phyloP scores from a whole-genome alignment of 1,140 invertebrate species.

The Drosophila bocqueti region DNA sequence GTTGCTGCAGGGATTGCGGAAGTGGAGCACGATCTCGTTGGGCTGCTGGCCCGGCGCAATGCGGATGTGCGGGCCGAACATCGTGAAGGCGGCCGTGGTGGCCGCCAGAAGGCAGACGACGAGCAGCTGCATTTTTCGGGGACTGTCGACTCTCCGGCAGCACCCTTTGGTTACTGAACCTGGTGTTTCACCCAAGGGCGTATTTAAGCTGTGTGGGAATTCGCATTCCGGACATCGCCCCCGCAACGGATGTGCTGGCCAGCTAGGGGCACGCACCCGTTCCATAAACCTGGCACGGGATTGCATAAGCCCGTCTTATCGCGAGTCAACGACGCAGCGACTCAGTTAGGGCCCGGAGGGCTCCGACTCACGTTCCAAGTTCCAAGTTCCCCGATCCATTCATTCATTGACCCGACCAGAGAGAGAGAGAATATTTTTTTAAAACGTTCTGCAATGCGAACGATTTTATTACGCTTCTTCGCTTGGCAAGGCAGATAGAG shows the following conservation, averaged over 20 bases:
- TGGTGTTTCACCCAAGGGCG: background rate
- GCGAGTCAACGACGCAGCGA: background rate
- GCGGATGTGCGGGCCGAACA: conserved; percentile 68
- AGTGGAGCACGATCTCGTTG: conserved; percentile 65
- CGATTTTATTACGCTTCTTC: conserved; percentile 63
- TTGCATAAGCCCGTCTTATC: conserved; percentile 47
- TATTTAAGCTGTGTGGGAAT: conserved; percentile 65
- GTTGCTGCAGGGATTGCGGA: conserved; percentile 67
- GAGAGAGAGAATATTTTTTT: conserved; percentile 32
- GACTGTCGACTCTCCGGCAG: conserved; percentile 30
- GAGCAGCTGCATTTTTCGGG: conserved; percentile 53
- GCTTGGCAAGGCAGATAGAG: conserved; percentile 5
- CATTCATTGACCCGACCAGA: conserved; percentile 29
- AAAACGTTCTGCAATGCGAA: conserved; percentile 66
- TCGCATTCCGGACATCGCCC: conserved; percentile 31
- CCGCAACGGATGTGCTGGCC: conserved; percentile 39
- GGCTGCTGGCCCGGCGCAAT: conserved; percentile 52
- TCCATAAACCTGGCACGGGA: conserved; percentile 5
- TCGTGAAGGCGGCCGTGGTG: conserved; percentile 53
- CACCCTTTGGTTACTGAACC: conserved; percentile 55
- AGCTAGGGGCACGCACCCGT: conserved; percentile 43
- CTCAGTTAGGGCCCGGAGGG: conserved; percentile 25
- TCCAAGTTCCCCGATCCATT: background rate
- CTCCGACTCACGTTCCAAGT: conserved; percentile 8
- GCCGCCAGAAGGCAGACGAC: conserved; percentile 55